Base-by-base conservation (phyloP, 2,888 invertebrate species). In the Drosophila austrosaltans region DNA sequence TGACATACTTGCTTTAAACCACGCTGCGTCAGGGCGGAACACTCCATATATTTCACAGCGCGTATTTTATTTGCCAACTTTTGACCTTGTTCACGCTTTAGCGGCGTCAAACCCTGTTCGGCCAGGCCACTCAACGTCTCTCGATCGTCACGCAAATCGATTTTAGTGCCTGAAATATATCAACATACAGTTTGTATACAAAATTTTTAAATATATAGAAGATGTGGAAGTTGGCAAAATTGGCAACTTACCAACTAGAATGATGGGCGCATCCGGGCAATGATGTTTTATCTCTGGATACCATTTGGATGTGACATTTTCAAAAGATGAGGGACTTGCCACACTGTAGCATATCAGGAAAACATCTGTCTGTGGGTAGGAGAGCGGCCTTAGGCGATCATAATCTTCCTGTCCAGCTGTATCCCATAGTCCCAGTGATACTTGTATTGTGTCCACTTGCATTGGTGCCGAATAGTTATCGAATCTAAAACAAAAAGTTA, bases 251-350 rank as follows among this genome's bases (percentile, higher is more conserved):
- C 99, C 99, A 93, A 99, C 98, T 93, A 99, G 95, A 92, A 99
- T 97, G 93, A 99, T 98, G 74, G 99, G 99, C 79, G 99, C 98
- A 94, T 99, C 99, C 75, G 99, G 99, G 94, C 99, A 99, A 93
- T 99, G 99, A 93, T 99, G 99, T 93, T 99, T 98, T 89, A 99
- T 98, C 95, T 99, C 99, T 81, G 99, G 99, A 93, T 98, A 98
- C 99, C 99, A 99, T 94, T 99, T 99, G 81, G 98, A 98, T 91
- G 98, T 98, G 77, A 99, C 98, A 95, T 99, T 99, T 94, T 99
- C 99, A 94, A 98, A 99, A 60, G 99, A 99, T 63, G 99, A 98
- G 77, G 99, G 99, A 93, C 98, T 98, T 91, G 99, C 98, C 82
- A 99, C 98, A 93, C 98, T 98, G 94, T 98, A 99, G 94, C 99